These are phyloP conservation scores for Bactericera cockerelli DNA, from an alignment of 1,140 invertebrate species.

Conservation along the genomic window DNA sequence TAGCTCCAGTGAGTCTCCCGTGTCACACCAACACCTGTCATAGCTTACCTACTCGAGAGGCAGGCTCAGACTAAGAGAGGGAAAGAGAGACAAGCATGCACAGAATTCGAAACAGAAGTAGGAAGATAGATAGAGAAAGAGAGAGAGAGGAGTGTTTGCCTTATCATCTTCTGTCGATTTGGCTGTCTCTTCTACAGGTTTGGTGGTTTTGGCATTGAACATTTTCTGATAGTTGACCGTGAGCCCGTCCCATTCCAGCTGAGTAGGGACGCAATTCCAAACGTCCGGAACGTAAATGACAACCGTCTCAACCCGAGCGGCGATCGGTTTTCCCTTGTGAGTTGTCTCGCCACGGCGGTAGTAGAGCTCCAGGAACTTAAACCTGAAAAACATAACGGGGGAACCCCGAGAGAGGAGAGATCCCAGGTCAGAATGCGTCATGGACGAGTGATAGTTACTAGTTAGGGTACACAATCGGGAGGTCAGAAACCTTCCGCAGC, in stretches of 20 bases:
- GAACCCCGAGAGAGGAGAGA: no score
- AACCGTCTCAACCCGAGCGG: constrained; percentile 77
- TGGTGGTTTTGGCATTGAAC: constrained; percentile 15
- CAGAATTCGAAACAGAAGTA: background rate
- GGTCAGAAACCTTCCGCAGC: no score
- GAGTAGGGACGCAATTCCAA: constrained; percentile 77
- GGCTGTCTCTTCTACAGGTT: background rate
- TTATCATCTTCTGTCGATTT: constrained; percentile 37
- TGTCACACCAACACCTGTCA: no score
- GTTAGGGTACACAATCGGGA: no score
- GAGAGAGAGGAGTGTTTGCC: no score
- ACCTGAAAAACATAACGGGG: constrained; percentile 45
- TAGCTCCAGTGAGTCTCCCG: no score
- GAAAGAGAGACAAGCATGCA: background rate
- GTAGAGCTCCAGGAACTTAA: constrained; percentile 91
- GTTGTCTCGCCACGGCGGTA: constrained; percentile 73
- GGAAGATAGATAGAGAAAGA: constrained; percentile 14
- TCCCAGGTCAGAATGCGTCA: no score
- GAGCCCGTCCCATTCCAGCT: constrained; percentile 69
- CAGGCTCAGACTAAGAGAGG: background rate
- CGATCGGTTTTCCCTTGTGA: constrained; percentile 66
- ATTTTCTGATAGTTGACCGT: constrained; percentile 62
- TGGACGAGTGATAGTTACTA: no score
- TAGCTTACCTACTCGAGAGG: no score
- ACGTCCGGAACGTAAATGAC: constrained; percentile 95